phyloP scores from a whole-genome alignment of 37 sponge, comb jelly and placozoan genomes.

The Agelas oroides region DNA sequence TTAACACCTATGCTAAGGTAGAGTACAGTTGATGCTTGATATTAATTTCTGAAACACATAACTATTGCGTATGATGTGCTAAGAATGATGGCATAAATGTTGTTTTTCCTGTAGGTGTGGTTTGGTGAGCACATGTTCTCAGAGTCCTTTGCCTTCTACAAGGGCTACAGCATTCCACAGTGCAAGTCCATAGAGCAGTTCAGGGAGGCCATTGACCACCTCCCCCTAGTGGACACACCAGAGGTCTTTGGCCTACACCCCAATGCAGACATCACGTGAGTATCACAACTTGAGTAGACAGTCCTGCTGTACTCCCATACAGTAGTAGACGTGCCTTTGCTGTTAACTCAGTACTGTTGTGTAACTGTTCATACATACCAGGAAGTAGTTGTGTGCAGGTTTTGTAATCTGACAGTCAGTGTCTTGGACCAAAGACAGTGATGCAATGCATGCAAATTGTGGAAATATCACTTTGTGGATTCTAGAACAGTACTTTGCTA shows the following conservation, averaged over 20 bases:
- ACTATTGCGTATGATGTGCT: not conserved
- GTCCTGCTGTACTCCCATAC: no score
- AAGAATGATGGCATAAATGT: no score
- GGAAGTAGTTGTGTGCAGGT: no score
- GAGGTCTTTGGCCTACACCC: slow-evolving; percentile 99
- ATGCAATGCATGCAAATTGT: no score
- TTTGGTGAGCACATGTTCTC: slow-evolving; percentile 96
- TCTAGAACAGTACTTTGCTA: no score
- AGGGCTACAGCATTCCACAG: slow-evolving; percentile 92
- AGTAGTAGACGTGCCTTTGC: no score
- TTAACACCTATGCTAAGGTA: slow-evolving; percentile 94
- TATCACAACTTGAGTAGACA: not conserved
- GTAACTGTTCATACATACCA: no score
- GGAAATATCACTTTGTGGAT: no score
- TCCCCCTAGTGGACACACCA: slow-evolving; percentile 96
- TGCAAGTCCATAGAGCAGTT: slow-evolving; percentile 84
- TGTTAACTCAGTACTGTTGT: no score
- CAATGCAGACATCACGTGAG: slow-evolving; percentile 98
- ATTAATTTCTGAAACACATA: not conserved
- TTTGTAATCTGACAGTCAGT: no score
- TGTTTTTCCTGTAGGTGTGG: slow-evolving; percentile 75
- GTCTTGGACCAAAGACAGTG: no score
- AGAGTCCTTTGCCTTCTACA: slow-evolving; percentile 86
- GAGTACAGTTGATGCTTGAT: no score
- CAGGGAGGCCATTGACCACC: slow-evolving; percentile 91